Base-by-base conservation (phyloP, 2,113 vertebrate genomes). In the Crypturellus undulatus region DNA sequence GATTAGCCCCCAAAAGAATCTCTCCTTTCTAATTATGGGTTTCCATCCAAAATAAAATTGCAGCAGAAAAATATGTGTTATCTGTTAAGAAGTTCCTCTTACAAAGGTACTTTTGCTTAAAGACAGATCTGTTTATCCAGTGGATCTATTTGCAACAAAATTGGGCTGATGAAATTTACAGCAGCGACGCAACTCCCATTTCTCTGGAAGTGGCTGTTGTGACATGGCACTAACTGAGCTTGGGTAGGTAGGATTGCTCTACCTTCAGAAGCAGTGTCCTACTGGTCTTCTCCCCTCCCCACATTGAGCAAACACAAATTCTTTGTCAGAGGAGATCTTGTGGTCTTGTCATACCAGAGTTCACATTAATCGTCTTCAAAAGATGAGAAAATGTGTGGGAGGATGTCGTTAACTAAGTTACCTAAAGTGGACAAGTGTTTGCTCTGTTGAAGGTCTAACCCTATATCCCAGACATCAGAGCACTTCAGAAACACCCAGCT, bases 71-170 rank as follows among this genome's bases (percentile, higher is more conserved):
- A 78, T 62, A 43, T 17, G 81, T 24, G 28, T 54, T 82, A 51
- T 91, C 87, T 90, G 45, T 87, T 90, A 92, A 83, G 26, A 77
- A 22, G 59, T 62, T 94, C 52, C 49, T 93, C 49, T 92, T 54
- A 72, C 62, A 83, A 92, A 51, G 63, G 51, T 94, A 52, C 43
- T 63, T 71, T 94, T 88, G 16, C 36, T 90, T 63, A 77, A 95
- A 93, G 77, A 86, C 5, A 77, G 45, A 60, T 91, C 24, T 80
- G 30, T 70, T 93, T 76, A 82, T 89, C 59, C 79, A 79, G 19
- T 12, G 18, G n/a, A 64, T 40, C 36, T 25, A 20, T 78, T 76
- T 20, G 24, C 47, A 80, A 78, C 3, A 49, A 79, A 51, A 32
- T 51, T 30, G 89, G 45, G 14, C 42, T 51, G 54, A 63, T 72